Base-by-base conservation (phyloP, 2,113 vertebrate species). In the Lepisosteus oculatus region DNA sequence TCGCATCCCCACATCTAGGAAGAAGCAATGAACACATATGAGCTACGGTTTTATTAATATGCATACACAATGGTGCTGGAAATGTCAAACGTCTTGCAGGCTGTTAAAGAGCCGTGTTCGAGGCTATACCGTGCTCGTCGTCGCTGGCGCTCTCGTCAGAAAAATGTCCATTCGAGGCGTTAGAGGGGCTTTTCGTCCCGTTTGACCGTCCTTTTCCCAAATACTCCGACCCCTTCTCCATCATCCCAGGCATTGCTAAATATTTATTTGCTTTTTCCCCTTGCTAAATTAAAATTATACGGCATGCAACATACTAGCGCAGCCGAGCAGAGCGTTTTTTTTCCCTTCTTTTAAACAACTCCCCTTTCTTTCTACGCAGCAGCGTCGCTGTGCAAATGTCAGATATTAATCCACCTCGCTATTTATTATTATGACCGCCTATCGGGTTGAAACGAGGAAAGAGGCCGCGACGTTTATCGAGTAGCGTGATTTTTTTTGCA, bases 1-100 rank as follows among this genome's bases (percentile, higher is more conserved):
- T 84, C 96, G 93, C 96, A 98, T 98, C 74, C 96, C 96, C 72
- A 98, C 95, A 95, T 98, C 96, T 98, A 91, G 59, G 91, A 86
- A 79, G 76, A 76, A 55, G 8, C 75, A 63, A 82, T 74, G 74
- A 47, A 74, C 75, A 81, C 17, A 77, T 79, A 61, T 69, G 14
- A 76, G 15, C 8, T 67, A 63, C 29, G 29, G 29, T 29, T 29
- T 29, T 29, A 29, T 29, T 29, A 2, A 29, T 29, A 29, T 29
- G 29, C 29, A 29, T 29, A 29, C 29, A 29, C 29, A 29, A 29
- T 29, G 29, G 29, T 29, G 29, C 29, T 29, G 29, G 0, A 29
- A 29, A 29, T 29, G 29, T 29, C 29, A 29, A 29, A 29, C 29
- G 29, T 29, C 29, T 29, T 29, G 29, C 29, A 29, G 29, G 29